These are phyloP conservation scores for Sceloporus tristichus DNA, from an alignment of 2,113 vertebrate species.

Conservation along the genomic window DNA sequence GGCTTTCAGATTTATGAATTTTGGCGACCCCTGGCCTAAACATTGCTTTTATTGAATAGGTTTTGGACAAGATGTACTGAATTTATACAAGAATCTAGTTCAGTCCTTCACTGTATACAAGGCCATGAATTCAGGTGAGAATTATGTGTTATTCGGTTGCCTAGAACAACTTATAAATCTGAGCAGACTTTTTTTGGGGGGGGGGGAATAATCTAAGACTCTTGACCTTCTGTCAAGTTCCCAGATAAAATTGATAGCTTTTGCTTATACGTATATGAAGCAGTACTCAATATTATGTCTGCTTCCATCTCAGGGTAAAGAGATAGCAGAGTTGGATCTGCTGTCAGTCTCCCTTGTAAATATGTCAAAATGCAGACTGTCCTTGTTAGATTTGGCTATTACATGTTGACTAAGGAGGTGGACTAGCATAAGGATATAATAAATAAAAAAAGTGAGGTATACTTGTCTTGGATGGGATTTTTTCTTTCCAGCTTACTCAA, in stretches of 20 bases:
- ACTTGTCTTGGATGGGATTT: conserved; percentile 74
- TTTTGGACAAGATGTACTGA: conserved; percentile 4
- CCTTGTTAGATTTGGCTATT: conserved; percentile 66
- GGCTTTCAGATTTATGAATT: not conserved
- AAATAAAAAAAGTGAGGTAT: conserved; percentile 73
- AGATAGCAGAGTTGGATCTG: not conserved
- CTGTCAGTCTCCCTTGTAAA: conserved; percentile 55
- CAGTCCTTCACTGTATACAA: conserved; percentile 5
- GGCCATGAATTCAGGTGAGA: not conserved
- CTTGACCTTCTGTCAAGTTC: rapidly evolving
- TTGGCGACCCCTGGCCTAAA: conserved; percentile 26
- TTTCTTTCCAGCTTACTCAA: conserved; percentile 75
- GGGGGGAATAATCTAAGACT: not conserved
- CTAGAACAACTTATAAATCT: not conserved
- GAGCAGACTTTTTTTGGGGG: not conserved
- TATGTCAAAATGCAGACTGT: conserved; percentile 44
- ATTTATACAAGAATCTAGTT: not conserved
- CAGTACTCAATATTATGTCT: not conserved
- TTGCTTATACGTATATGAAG: not conserved
- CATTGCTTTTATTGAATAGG: not conserved
- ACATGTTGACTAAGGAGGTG: conserved; percentile 60
- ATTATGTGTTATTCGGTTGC: not conserved
- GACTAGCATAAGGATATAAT: conserved; percentile 67
- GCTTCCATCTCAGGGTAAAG: not conserved
- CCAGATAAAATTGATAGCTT: not conserved